Evolutionary conservation across 2,113 vertebrate genomes (phyloP), one percentile per base, ranked within the genome.

Genomic region (Phalacrocorax brasilianus): DNA sequence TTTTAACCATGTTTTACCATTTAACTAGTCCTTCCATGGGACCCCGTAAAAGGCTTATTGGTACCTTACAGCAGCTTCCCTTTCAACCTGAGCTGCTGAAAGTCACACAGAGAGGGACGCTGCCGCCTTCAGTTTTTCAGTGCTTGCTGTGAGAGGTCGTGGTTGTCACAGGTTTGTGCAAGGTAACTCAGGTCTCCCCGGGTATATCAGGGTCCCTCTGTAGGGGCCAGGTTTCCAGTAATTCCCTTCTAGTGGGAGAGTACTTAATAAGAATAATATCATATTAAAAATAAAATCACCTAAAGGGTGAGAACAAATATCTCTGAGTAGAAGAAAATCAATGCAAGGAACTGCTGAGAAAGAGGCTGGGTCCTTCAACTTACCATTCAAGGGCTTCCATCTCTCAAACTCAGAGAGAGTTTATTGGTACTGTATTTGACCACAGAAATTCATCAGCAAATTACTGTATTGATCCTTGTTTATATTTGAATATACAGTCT

Each of bases 61-160:
- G 30, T 44, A 22, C 1, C 1, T 32, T 24, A 5, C 1, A 1
- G 2, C 12, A 27, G 3, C 4, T 53, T 1, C 0, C 0, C 0
- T 74, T 86, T 67, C 17, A 22, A 6, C 3, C 5, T 56, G 12
- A 63, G 26, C 12, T 81, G 71, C 35, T 73, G 88, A 38, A 70
- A 53, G 9, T 61, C 30, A 14, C 2, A 0, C 1, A 13, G 27
- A 35, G 56, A 53, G 2, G 9, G 30, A 8, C 44, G 23, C 1
- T 32, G 15, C 1, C 9, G 2, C 14, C 33, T 77, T 67, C 20
- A 28, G 2, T 20, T 65, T 45, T 70, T 33, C 5, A 10, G n/a
- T 12, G 7, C 14, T 30, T 6, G 2, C 33, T 22, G 1, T 6
- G 47, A 42, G 32, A 42, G 3, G 2, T 40, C 5, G 0, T 8